Evolutionary conservation across 1,140 invertebrate species (phyloP).

Genomic region (Drosophila yakuba): DNA sequence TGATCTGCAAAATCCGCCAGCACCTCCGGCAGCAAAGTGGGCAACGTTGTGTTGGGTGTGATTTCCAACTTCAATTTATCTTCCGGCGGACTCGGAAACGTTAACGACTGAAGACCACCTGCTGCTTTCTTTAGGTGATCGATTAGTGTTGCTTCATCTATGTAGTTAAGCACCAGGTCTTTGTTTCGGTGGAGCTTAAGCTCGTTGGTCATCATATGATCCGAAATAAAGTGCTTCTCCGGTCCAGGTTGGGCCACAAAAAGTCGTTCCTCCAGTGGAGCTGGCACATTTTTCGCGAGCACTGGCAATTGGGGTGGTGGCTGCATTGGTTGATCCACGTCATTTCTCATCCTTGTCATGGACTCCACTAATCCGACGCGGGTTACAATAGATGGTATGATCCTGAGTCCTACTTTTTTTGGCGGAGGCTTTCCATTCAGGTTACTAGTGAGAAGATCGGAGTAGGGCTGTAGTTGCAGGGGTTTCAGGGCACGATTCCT

Average conservation of each 20-base stretch:
- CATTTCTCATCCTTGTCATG: constrained; percentile 28
- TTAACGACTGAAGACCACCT: constrained; percentile 85
- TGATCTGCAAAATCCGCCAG: constrained; percentile 49
- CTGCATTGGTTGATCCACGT: neutral
- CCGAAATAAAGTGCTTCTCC: constrained; percentile 52
- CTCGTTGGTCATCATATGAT: constrained; percentile 42
- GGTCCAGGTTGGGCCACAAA: neutral
- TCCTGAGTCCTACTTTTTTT: neutral
- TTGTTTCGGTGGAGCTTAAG: constrained; percentile 15
- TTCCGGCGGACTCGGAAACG: constrained; percentile 62
- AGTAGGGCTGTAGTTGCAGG: neutral
- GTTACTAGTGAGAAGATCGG: neutral
- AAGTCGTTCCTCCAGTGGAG: neutral
- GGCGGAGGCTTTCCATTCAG: neutral
- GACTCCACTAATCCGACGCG: constrained; percentile 11
- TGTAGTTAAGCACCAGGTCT: constrained; percentile 9
- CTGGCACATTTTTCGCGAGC: neutral
- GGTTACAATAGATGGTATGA: neutral
- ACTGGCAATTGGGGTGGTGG: constrained; percentile 4
- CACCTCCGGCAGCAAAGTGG: constrained; percentile 52
- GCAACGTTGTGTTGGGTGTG: constrained; percentile 47
- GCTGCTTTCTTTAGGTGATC: constrained; percentile 53
- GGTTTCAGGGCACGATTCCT: constrained; percentile 16
- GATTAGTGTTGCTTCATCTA: constrained; percentile 26
- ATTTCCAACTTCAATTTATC: constrained; percentile 12